phyloP scores from a whole-genome alignment of 1,140 invertebrate species.

The Nebria ingens region DNA sequence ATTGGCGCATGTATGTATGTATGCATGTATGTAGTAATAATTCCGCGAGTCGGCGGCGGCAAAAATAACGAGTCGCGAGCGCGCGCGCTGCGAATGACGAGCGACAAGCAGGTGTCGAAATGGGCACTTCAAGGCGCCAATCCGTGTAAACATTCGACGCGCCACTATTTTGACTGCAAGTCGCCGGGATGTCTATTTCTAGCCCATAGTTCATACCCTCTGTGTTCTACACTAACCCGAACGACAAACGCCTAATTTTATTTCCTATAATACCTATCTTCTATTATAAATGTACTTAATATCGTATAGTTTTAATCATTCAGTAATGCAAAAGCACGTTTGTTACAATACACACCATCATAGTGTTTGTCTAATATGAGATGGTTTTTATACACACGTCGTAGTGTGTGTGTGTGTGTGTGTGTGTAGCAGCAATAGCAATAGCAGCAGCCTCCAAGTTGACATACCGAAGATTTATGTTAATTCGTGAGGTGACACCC shows the following conservation, averaged over 20 bases:
- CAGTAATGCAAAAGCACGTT: too few relatives aligned
- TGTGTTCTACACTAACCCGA: too few relatives aligned
- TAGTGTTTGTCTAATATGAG: neutral
- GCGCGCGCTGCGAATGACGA: conserved; percentile 21
- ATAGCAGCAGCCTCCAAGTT: too few relatives aligned
- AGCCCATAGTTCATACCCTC: neutral
- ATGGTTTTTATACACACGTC: neutral
- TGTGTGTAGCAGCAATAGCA: too few relatives aligned
- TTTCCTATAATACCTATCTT: too few relatives aligned
- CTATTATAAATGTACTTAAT: too few relatives aligned
- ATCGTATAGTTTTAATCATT: too few relatives aligned
- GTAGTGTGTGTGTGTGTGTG: too few relatives aligned
- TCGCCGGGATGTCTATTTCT: neutral
- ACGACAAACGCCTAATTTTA: too few relatives aligned
- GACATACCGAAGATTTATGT: neutral
- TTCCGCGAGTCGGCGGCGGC: too few relatives aligned
- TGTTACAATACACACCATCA: neutral
- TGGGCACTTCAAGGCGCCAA: conserved; percentile 19
- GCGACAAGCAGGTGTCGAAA: conserved; percentile 24
- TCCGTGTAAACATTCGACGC: conserved; percentile 18
- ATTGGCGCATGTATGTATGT: too few relatives aligned
- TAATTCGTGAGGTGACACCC: conserved; percentile 1
- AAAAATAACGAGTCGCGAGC: conserved; percentile 17
- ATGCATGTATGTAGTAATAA: too few relatives aligned
- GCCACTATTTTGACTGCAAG: conserved; percentile 19